phyloP scores from a whole-genome alignment of 2,888 invertebrate genomes.

The Brenthis ino region DNA sequence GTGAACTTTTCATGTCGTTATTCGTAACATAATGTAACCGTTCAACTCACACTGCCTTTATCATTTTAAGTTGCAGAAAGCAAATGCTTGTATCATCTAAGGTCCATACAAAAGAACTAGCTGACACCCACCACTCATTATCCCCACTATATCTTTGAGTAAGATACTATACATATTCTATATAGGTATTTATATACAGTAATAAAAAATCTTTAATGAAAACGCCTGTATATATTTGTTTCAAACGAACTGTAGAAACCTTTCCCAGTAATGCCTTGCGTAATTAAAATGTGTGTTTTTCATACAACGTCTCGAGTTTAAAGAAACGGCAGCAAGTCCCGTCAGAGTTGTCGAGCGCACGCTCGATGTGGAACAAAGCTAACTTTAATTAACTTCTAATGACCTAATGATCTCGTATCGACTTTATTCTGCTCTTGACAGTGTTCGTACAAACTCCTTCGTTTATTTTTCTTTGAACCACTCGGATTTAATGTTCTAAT shows the following conservation, averaged over 20 bases:
- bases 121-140: too few relatives aligned
- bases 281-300: neutral
- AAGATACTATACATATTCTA: too few relatives aligned
- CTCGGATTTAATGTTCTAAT: neutral
- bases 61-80: too few relatives aligned
- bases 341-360: conserved; percentile 3
- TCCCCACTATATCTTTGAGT: too few relatives aligned
- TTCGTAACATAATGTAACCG: too few relatives aligned
- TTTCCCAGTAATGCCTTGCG: too few relatives aligned
- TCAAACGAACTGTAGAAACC: neutral
- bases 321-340: neutral
- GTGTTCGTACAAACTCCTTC: neutral
- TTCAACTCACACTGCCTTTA: too few relatives aligned
- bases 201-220: too few relatives aligned
- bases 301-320: neutral
- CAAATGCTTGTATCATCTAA: too few relatives aligned
- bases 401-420: conserved; percentile 14
- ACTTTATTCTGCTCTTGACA: conserved; percentile 8
- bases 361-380: conserved; percentile 8
- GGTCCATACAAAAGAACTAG: too few relatives aligned
- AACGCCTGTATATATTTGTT: neutral
- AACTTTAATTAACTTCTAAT: conserved; percentile 19
- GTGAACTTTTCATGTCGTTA: too few relatives aligned
- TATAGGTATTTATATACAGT: too few relatives aligned
- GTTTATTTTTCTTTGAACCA: neutral